phyloP scores from a whole-genome alignment of 2,113 vertebrate species.

The Callocephalon fimbriatum region DNA sequence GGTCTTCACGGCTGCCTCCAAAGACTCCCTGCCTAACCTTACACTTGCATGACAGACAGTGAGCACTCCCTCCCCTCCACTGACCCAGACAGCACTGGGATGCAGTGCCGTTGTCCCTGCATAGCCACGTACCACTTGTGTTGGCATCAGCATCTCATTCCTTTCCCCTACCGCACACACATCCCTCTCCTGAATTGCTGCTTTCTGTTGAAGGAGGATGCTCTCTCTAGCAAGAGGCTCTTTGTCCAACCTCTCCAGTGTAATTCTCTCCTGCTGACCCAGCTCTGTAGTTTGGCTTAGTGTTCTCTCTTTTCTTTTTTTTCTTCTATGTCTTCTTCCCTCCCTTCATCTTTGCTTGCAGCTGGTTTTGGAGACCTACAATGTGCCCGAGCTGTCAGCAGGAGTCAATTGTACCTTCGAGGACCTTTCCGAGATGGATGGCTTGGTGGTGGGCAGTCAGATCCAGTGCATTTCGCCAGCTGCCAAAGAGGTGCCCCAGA shows the following conservation, averaged over 20 bases:
- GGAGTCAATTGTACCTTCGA: slow-evolving; percentile 97
- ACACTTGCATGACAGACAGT: slow-evolving; percentile 61
- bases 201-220: slow-evolving; percentile 70
- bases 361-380: slow-evolving; percentile 96
- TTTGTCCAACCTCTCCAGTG: slow-evolving; percentile 67
- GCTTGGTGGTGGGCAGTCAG: slow-evolving; percentile 92
- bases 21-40: slow-evolving; percentile 37
- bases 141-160: slow-evolving; percentile 8
- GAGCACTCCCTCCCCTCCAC: slow-evolving; percentile 61
- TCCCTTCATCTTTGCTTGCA: slow-evolving; percentile 55
- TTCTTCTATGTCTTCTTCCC: not conserved
- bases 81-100: slow-evolving; percentile 13
- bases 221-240: slow-evolving; percentile 70
- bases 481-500: slow-evolving; percentile 93
- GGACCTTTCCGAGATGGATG: slow-evolving; percentile 95
- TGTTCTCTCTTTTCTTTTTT: not conserved
- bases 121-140: slow-evolving; percentile 16
- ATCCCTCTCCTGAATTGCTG: slow-evolving; percentile 14
- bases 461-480: slow-evolving; percentile 93
- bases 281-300: not conserved
- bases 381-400: slow-evolving; percentile 94
- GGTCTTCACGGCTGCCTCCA: slow-evolving; percentile 22
- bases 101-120: not conserved
- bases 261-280: slow-evolving; percentile 35
- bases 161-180: not conserved